Evolutionary conservation across 2,797 vertebrate genomes (phyloP), one percentile per base, ranked within the genome.

Genomic region (Poecilia wingei): DNA sequence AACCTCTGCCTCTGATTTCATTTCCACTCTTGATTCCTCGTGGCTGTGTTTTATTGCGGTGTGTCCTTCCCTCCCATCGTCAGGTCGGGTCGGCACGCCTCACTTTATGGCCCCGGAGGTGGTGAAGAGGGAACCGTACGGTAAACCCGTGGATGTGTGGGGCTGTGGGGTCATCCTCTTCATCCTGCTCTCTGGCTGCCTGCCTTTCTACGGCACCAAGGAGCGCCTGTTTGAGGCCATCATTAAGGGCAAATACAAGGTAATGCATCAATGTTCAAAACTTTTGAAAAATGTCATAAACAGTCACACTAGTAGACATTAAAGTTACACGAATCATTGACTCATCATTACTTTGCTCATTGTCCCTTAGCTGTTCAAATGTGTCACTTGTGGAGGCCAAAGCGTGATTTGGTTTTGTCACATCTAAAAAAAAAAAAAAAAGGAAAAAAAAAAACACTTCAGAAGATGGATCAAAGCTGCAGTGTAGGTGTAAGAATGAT

Each of bases 31-130:
- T 1, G 3, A 25, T 70, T 70, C 25, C 25, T 45, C 25, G 16
- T 28, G 16, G 13, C 5, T 70, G 41, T 45, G n/a, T n/a, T 43
- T 70, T 45, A 43, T 25, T 1, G 5, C 22, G 1, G 10, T 14
- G 2, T 13, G 10, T 49, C 49, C 51, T 6, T 16, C 22, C 6
- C 14, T 53, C 33, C 22, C 66, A 1, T 46, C 76, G 83, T 66
- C 90, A 99, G 98, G 98, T 79, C 97, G 98, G 6, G 98, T 99
- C 55, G 98, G 98, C 77, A 99, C 98, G 20, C 98, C 98, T 83
- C 98, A 99, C 93, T 99, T 99, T 94, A 99, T 99, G 98, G 98
- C 98, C 77, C 98, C 98, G 49, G 98, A 99, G 92, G 98, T 99
- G 79, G 98, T 99, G 84, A 99, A 99, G 95, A 95, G 98, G 91